Evolutionary conservation across 2,797 vertebrate species (phyloP).

Genomic region (Melanotaenia trifasciata): DNA sequence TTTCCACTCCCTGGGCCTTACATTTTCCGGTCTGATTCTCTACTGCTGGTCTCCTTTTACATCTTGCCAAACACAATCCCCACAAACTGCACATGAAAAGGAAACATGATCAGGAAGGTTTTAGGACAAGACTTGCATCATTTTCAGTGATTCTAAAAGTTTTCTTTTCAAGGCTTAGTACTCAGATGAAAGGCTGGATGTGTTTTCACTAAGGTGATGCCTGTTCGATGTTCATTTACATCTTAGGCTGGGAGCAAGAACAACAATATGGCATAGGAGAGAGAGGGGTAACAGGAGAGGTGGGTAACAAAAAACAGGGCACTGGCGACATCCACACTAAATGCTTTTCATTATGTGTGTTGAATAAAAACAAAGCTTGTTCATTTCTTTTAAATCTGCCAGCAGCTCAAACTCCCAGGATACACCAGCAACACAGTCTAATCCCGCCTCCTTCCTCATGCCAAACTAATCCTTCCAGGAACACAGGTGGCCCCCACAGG

Average conservation of each 20-base stretch:
- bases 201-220: constrained; percentile 11
- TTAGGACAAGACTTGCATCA: background rate
- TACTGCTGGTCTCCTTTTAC: constrained; percentile 30
- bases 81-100: constrained; percentile 33
- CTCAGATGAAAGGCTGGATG: constrained; percentile 40
- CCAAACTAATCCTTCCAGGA: constrained; percentile 70
- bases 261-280: constrained; percentile 2
- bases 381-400: constrained; percentile 17
- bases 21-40: constrained; percentile 46
- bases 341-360: constrained; percentile 37
- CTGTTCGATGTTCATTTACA: constrained; percentile 21
- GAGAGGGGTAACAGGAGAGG: constrained; percentile 36
- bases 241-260: constrained; percentile 18
- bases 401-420: constrained; percentile 41
- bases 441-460: constrained; percentile 45
- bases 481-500: constrained; percentile 64
- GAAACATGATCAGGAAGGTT: constrained; percentile 13
- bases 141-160: constrained; percentile 7
- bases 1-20: constrained; percentile 60
- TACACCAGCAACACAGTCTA: constrained; percentile 44
- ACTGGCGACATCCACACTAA: constrained; percentile 18
- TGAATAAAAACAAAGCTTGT: constrained; percentile 43
- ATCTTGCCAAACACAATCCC: constrained; percentile 39
- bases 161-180: background rate
- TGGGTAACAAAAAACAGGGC: constrained; percentile 49